A percentile compares a stretch with the other conserved stretches of the same genome.
phyloP scores from a whole-genome alignment of 2,888 invertebrate species.

The Andrena chrysosceles region DNA sequence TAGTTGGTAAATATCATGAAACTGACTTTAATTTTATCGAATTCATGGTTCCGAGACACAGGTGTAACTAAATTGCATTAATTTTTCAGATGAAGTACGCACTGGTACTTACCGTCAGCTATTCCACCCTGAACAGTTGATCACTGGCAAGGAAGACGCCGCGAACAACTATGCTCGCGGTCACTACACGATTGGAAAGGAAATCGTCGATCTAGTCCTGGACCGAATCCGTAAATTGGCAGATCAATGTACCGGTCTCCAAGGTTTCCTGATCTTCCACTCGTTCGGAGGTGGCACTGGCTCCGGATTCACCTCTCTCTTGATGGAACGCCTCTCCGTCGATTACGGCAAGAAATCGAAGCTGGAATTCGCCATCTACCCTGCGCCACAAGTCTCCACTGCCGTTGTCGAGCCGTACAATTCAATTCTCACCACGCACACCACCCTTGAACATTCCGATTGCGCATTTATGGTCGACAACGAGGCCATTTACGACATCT shows the following conservation, averaged over 20 bases:
- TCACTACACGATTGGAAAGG: slow-evolving; percentile 98
- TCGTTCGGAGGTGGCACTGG: slow-evolving; percentile 98
- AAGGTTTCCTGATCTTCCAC: slow-evolving; percentile 98
- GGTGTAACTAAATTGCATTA: neutral
- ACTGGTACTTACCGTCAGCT: slow-evolving; percentile 97
- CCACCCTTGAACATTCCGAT: slow-evolving; percentile 94
- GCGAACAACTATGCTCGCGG: slow-evolving; percentile 99
- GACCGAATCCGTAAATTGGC: slow-evolving; percentile 95
- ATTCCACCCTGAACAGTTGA: slow-evolving; percentile 99
- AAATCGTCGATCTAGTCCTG: slow-evolving; percentile 95
- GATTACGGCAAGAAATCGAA: slow-evolving; percentile 99
- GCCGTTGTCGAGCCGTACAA: slow-evolving; percentile 98
- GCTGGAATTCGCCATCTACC: slow-evolving; percentile 95
- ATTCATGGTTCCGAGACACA: neutral
- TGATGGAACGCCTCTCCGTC: slow-evolving; percentile 98
- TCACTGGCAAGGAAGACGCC: slow-evolving; percentile 98
- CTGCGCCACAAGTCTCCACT: slow-evolving; percentile 96
- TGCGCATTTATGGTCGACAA: slow-evolving; percentile 99
- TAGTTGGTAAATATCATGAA: slow-evolving; percentile 88
- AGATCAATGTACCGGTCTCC: slow-evolving; percentile 96
- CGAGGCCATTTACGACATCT: slow-evolving; percentile 96
- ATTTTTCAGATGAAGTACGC: slow-evolving; percentile 91
- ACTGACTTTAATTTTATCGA: neutral
- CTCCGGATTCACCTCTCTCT: slow-evolving; percentile 97
- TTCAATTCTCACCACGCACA: slow-evolving; percentile 98